Percentiles rank a stretch among this genome's conserved stretches.
Evolutionary conservation across 2,113 vertebrate genomes (phyloP).

Genomic region (Australoheros scitulus): DNA sequence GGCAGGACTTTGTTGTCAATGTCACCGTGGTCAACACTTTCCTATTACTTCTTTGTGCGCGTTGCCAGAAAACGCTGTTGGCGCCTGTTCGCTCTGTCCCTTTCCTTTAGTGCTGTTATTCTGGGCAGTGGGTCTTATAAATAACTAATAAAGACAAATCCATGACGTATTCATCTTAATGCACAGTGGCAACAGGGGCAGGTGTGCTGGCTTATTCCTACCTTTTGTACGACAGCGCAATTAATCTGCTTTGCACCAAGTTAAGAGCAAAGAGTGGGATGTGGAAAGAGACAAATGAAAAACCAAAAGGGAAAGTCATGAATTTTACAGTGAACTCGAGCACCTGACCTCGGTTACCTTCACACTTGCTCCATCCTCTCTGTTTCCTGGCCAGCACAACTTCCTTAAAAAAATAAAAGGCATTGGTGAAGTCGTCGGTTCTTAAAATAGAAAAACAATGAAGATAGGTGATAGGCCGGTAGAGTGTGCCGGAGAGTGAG

Average conservation of each 20-base stretch:
- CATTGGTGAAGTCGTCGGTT: slow-evolving; percentile 16
- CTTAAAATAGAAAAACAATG: slow-evolving; percentile 40
- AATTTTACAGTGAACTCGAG: slow-evolving; percentile 72
- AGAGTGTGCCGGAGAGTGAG: neutral
- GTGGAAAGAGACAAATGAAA: slow-evolving; percentile 65
- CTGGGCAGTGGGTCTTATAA: slow-evolving; percentile 68
- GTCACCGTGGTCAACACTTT: slow-evolving; percentile 38
- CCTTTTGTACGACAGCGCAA: slow-evolving; percentile 55
- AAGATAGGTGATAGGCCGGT: slow-evolving; percentile 35
- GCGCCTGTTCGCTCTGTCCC: slow-evolving; percentile 10
- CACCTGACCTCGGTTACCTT: slow-evolving; percentile 56
- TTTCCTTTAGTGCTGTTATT: slow-evolving; percentile 67
- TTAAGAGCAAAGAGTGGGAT: slow-evolving; percentile 54
- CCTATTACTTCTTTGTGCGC: neutral
- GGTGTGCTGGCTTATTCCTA: slow-evolving; percentile 54
- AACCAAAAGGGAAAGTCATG: slow-evolving; percentile 72
- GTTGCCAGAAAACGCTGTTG: slow-evolving; percentile 2
- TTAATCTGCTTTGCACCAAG: slow-evolving; percentile 70
- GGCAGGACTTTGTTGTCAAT: slow-evolving; percentile 2
- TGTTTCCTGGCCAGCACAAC: neutral
- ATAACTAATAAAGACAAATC: slow-evolving; percentile 71
- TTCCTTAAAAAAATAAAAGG: neutral
- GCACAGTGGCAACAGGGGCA: slow-evolving; percentile 65
- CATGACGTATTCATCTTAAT: slow-evolving; percentile 72
- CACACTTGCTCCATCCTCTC: neutral